Evolutionary conservation across 2,797 vertebrate species (phyloP).

Genomic region (Coregonus sp.): DNA sequence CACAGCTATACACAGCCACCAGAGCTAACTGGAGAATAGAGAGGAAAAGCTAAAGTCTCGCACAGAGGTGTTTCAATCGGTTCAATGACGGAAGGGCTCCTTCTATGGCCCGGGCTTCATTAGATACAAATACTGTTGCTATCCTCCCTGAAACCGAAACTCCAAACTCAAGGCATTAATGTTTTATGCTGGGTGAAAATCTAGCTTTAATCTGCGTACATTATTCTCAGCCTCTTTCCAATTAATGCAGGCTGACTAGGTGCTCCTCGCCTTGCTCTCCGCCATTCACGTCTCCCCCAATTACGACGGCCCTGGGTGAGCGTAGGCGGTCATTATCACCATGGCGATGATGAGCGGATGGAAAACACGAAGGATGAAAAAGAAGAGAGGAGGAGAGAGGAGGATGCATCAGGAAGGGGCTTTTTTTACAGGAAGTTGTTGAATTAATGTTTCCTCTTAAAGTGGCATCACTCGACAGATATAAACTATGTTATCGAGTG

Average conservation of each 20-base stretch:
- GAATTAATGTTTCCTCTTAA: constrained; percentile 44
- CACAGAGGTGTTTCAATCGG: constrained; percentile 30
- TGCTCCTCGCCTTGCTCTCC: constrained; percentile 40
- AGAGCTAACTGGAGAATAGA: constrained; percentile 21
- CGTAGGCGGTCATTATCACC: constrained; percentile 63
- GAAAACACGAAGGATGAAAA: constrained; percentile 20
- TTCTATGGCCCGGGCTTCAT: constrained; percentile 10
- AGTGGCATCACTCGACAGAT: constrained; percentile 46
- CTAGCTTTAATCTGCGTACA: constrained; percentile 70
- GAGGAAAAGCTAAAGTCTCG: constrained; percentile 26
- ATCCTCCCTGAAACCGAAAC: constrained; percentile 39
- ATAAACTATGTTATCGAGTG: constrained; percentile 45
- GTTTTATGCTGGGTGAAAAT: constrained; percentile 64
- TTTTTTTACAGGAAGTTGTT: constrained; percentile 53
- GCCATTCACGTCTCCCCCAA: constrained; percentile 63
- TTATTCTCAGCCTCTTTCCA: constrained; percentile 76
- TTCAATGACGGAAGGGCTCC: constrained; percentile 52
- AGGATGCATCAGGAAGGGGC: constrained; percentile 12
- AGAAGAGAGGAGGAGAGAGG: constrained; percentile 33
- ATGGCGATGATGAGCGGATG: constrained; percentile 34
- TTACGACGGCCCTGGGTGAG: constrained; percentile 58
- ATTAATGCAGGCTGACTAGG: constrained; percentile 64
- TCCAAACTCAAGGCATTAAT: constrained; percentile 58
- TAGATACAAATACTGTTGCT: neutral
- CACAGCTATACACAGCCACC: constrained; percentile 11